Evolutionary conservation across 1,140 invertebrate genomes (phyloP), one percentile per base, ranked within the genome.

Genomic region (Sinella curviseta): DNA sequence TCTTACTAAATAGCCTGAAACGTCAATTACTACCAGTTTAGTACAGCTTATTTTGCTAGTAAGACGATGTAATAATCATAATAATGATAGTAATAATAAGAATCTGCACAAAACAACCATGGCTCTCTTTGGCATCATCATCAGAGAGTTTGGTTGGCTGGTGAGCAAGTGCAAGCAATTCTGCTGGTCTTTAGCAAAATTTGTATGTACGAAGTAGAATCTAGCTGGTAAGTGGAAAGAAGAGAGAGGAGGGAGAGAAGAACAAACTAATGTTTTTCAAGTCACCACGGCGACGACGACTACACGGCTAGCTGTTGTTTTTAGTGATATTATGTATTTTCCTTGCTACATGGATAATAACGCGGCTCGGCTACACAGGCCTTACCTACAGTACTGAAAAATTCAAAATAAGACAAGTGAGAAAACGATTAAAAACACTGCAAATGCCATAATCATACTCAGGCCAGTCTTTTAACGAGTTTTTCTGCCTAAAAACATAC

Each of bases 361-460:
- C 8, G 8, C 39, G 24, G 57, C 57, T 48, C 39, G 17, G 55
- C 55, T 24, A n/a, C 3, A 60, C 55, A 14, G 24, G 12, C 16
- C 24, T 16, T 70, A 70, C 28, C 28, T 33, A 31, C 26, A 14
- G 14, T 24, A 70, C 30, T 14, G 12, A 70, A 8, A 70, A 12
- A 33, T 70, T 70, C 26, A 33, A 33, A 70, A 30, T 70, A 24
- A 70, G 65, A 70, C 65, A 70, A 70, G 65, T 70, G 65, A 70
- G 65, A 70, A 70, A 48, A 24, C 65, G 8, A 70, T 70, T 70
- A 70, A 70, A 70, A 70, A 31, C n/a, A 70, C 31, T 70, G 65
- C 65, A 33, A 70, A 70, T 30, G 30, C 65, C 65, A 70, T 70
- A 70, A 70, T 70, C 65, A 70, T 30, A 70, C 1, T 14, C 12